phyloP scores from a whole-genome alignment of 2,113 vertebrate species.

The Catagonus wagneri region DNA sequence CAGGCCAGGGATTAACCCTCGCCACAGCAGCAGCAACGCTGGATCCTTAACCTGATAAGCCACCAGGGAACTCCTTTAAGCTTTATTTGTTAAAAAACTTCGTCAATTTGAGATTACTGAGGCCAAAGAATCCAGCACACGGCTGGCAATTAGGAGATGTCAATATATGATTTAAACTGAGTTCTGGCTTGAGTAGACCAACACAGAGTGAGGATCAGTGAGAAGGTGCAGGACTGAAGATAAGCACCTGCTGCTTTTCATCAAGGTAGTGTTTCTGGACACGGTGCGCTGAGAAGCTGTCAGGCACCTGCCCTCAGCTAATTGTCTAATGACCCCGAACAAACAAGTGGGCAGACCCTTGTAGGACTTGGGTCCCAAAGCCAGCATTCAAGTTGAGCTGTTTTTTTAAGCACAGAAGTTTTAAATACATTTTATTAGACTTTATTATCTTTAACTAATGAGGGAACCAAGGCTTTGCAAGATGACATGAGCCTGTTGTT shows the following conservation, averaged over 20 bases:
- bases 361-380: neutral
- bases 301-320: accelerated
- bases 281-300: neutral
- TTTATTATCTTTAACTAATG: neutral
- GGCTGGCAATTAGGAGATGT: neutral
- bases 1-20: too few relatives aligned
- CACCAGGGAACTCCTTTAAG: neutral
- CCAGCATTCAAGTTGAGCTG: neutral
- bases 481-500: neutral
- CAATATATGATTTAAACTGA: neutral
- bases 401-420: neutral
- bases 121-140: neutral
- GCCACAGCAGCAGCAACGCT: too few relatives aligned
- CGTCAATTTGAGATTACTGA: neutral
- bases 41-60: too few relatives aligned
- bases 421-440: neutral
- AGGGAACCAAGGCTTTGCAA: neutral
- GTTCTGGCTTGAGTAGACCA: neutral
- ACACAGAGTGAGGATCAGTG: accelerated
- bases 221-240: neutral
- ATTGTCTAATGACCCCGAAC: neutral
- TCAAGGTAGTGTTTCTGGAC: neutral
- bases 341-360: neutral
- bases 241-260: neutral
- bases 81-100: neutral